A percentile compares a stretch with the other conserved stretches of the same genome.
Evolutionary conservation across 2,797 vertebrate species (phyloP).

Genomic region (Remorina albescens): DNA sequence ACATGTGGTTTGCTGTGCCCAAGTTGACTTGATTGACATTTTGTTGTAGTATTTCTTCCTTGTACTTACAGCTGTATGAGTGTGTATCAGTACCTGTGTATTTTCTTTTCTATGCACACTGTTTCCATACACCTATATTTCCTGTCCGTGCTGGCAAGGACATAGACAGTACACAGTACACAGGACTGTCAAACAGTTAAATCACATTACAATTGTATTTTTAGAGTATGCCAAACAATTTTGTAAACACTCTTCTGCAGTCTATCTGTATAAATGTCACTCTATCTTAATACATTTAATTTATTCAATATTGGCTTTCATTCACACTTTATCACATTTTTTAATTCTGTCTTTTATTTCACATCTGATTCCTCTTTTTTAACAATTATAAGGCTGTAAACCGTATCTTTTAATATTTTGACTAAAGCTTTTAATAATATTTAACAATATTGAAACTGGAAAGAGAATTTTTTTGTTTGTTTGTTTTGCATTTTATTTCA

Average conservation of each 20-base stretch:
- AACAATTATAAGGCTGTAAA: not conserved
- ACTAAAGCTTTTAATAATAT: not conserved
- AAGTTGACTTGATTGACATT: conserved; percentile 22
- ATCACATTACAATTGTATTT: not conserved
- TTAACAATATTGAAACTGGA: not conserved
- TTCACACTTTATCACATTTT: not conserved
- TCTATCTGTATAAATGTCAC: not conserved
- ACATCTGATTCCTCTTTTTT: not conserved
- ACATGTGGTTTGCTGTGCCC: conserved; percentile 4
- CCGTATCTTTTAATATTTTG: not conserved
- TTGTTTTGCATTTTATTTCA: no score
- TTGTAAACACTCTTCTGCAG: conserved; percentile 3
- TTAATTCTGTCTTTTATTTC: not conserved
- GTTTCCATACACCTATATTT: not conserved
- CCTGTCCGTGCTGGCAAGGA: not conserved
- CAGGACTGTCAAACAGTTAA: not conserved
- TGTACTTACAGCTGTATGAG: not conserved
- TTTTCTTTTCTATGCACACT: not conserved
- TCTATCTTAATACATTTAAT: not conserved
- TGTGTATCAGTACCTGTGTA: not conserved
- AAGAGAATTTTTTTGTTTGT: no score
- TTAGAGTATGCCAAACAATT: not conserved
- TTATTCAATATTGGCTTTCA: conserved; percentile 3
- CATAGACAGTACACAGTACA: no score
- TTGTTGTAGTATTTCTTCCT: not conserved